A percentile compares a stretch with the other conserved stretches of the same genome.
phyloP scores from a whole-genome alignment of 37 sponge, comb jelly and placozoan genomes.

The Aplysina aerophoba region DNA sequence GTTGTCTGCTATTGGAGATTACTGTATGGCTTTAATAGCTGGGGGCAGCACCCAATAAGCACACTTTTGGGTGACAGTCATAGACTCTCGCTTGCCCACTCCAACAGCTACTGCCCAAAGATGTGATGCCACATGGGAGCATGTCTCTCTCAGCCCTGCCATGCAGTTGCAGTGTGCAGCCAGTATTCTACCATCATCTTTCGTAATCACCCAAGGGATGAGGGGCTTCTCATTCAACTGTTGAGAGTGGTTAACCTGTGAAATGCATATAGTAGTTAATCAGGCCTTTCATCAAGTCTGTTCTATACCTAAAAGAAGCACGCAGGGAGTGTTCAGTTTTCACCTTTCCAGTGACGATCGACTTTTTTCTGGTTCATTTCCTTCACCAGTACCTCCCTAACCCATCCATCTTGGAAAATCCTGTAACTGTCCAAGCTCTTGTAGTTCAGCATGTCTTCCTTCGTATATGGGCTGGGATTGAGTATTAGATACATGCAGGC shows the following conservation, averaged over 20 bases:
- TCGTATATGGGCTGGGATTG: constrained; percentile 68
- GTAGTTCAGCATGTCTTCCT: too few species aligned
- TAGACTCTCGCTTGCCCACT: constrained; percentile 38
- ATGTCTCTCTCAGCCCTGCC: constrained; percentile 73
- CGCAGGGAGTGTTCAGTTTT: too few species aligned
- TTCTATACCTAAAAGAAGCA: not conserved
- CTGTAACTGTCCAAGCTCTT: constrained; percentile 63
- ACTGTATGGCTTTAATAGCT: constrained; percentile 41
- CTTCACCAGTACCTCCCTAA: constrained; percentile 55
- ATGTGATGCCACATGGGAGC: constrained; percentile 71
- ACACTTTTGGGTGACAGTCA: constrained; percentile 55
- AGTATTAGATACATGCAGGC: constrained; percentile 41
- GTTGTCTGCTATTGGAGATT: constrained; percentile 43
- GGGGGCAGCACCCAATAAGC: constrained; percentile 63
- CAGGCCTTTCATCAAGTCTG: not conserved
- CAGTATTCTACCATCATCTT: constrained; percentile 49
- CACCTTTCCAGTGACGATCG: constrained; percentile 64
- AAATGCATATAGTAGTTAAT: not conserved
- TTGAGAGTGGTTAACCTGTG: constrained; percentile 54
- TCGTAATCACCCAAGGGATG: constrained; percentile 47
- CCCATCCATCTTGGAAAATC: constrained; percentile 64
- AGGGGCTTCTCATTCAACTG: constrained; percentile 55
- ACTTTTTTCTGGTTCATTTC: constrained; percentile 25
- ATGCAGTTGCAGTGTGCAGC: constrained; percentile 87
- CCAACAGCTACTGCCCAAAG: constrained; percentile 61